Percentiles rank a stretch among this genome's conserved stretches.
Evolutionary conservation across 2,888 invertebrate species (phyloP).

Genomic region (Willowsia nigromaculata): DNA sequence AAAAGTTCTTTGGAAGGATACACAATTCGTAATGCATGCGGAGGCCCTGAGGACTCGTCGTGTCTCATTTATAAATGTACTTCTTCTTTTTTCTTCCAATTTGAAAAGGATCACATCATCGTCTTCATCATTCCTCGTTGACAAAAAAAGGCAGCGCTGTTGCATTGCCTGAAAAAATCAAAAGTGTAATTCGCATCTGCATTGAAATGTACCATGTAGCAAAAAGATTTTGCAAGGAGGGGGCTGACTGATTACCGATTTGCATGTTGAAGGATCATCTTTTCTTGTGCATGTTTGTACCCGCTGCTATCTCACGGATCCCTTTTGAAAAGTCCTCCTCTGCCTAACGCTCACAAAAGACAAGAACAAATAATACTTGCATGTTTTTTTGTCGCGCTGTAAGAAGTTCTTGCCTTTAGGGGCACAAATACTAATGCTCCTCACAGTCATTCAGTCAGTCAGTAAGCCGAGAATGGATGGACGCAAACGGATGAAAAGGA

Average conservation of each 20-base stretch:
- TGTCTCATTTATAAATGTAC: constrained; percentile 63
- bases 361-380: background rate
- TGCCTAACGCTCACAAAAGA: background rate
- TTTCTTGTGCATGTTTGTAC: background rate
- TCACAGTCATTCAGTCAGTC: constrained; percentile 8
- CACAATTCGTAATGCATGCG: constrained; percentile 51
- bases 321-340: constrained; percentile 33
- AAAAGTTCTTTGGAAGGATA: constrained; percentile 27
- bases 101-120: constrained; percentile 41
- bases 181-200: constrained; percentile 25
- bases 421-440: background rate
- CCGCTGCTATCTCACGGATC: background rate
- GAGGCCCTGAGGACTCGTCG: constrained; percentile 67
- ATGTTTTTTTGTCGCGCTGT: background rate
- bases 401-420: constrained; percentile 1
- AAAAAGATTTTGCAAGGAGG: constrained; percentile 23
- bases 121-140: background rate
- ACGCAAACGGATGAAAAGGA: constrained; percentile 47
- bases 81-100: constrained; percentile 30
- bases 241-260: constrained; percentile 41
- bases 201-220: background rate
- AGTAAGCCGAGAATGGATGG: background rate
- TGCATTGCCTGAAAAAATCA: constrained; percentile 11
- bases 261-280: constrained; percentile 56
- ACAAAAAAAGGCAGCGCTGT: constrained; percentile 1